Evolutionary conservation across 2,113 vertebrate genomes (phyloP).

Genomic region (Burhinus oedicnemus): DNA sequence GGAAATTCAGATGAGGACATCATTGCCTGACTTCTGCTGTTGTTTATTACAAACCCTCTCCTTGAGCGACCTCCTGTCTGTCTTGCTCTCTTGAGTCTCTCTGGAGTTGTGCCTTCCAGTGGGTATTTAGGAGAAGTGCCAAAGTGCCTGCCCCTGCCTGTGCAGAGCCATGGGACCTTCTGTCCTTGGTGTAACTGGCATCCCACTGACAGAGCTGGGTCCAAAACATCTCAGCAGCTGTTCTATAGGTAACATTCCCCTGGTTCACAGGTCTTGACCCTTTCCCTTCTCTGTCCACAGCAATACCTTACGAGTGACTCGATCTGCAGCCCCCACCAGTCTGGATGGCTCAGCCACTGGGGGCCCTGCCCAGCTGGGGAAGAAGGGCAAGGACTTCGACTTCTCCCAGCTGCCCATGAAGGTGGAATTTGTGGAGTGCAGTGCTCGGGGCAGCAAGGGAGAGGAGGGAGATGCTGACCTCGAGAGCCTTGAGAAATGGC

Average conservation of each 20-base stretch:
- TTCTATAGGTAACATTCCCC: background rate
- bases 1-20: background rate
- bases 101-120: background rate
- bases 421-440: conserved; percentile 95
- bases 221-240: rapidly evolving
- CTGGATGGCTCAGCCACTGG: conserved; percentile 83
- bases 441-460: conserved; percentile 83
- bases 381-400: conserved; percentile 94
- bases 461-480: conserved; percentile 81
- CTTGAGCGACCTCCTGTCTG: background rate
- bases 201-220: background rate
- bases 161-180: background rate
- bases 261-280: background rate
- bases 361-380: conserved; percentile 83
- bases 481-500: conserved; percentile 83
- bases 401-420: conserved; percentile 91
- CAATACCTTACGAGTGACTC: conserved; percentile 91
- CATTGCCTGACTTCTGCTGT: background rate
- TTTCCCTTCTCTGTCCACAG: conserved; percentile 68
- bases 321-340: conserved; percentile 89
- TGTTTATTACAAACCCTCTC: background rate
- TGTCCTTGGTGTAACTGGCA: background rate
- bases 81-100: background rate
- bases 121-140: background rate
- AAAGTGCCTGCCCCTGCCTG: background rate